Base-by-base conservation (phyloP, 2,888 invertebrate species). In the Stenotaenia linearis region DNA sequence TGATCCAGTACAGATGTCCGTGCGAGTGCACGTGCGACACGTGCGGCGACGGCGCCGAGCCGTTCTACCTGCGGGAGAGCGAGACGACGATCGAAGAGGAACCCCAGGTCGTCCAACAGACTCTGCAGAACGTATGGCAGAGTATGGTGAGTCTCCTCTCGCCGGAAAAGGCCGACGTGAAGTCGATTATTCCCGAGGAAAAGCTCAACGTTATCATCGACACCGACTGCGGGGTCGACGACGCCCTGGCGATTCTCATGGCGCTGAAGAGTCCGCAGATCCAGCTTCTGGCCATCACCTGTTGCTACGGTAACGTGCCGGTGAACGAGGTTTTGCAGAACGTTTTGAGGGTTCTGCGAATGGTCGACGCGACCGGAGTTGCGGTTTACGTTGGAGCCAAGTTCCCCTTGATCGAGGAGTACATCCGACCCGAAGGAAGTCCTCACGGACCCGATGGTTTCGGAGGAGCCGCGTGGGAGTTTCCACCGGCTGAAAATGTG, bases 171-270 rank as follows among this genome's bases (percentile, higher is more conserved):
- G 12, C 12, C 1, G 61, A 61, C 1, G 7, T 25, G 23, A 61
- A 61, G 25, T 1, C 25, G 25, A 2, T 25, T 0, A 25, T 23
- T 10, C 61, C 61, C 23, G 61, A 61, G 25, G 61, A 61, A 9
- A 61, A 61, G 12, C 61, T 61, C 28, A 61, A 61, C 12, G 61
- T 61, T 6, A 61, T 77, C 10, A 77, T 77, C 21, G 77, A 77
- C 40, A 77, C 45, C 10, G 77, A 77, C 25, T 77, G 77, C 37
- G 77, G 77, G 1, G 77, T 77, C 23, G 77, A 77, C 18, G 37
- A 37, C 10, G 77, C 77, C 15, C 18, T 77, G 40, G 77, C 40
- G 9, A 37, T 77, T 15, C 45, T 77, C 7, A 35, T 77, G 37
- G 77, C 40, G 5, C 28, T 77, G 1, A 40, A 45, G n/a, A 45